phyloP scores from a whole-genome alignment of 37 sponge, comb jelly and placozoan genomes.

The Oopsacas minuta region DNA sequence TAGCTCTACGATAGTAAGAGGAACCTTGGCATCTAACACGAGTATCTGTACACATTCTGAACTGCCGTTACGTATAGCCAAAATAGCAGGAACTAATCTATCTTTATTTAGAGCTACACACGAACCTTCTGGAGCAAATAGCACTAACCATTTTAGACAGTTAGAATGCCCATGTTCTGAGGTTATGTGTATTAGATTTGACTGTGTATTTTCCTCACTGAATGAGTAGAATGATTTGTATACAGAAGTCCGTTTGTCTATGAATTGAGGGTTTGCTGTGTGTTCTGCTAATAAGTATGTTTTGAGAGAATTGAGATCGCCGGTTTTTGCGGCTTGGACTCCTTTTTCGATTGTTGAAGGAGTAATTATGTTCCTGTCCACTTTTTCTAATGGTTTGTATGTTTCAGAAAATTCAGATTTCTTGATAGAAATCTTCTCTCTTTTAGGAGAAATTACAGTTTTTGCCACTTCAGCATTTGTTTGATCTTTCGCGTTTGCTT shows the following conservation, averaged over 20 bases:
- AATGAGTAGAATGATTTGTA: neutral
- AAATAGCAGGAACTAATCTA: neutral
- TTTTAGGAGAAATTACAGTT: neutral
- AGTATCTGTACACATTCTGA: conserved; percentile 59
- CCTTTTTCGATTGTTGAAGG: neutral
- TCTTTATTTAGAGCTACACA: conserved; percentile 11
- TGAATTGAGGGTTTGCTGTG: neutral
- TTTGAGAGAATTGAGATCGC: neutral
- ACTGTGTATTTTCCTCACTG: neutral
- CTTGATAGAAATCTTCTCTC: neutral
- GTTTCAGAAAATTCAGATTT: neutral
- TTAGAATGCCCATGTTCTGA: neutral
- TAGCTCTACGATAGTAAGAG: conserved; percentile 41
- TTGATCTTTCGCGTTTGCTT: neutral
- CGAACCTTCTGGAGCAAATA: neutral
- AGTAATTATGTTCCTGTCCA: neutral
- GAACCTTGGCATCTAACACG: conserved; percentile 44
- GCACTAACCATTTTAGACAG: conserved; percentile 1
- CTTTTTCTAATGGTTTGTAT: neutral
- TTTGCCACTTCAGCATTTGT: neutral
- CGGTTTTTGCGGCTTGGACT: neutral
- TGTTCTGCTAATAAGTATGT: neutral
- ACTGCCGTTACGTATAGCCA: conserved; percentile 30
- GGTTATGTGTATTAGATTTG: neutral
- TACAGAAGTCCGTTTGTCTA: neutral